These are phyloP conservation scores for Clusia tigrina DNA, from an alignment of 2,888 invertebrate species.

Conservation along the genomic window DNA sequence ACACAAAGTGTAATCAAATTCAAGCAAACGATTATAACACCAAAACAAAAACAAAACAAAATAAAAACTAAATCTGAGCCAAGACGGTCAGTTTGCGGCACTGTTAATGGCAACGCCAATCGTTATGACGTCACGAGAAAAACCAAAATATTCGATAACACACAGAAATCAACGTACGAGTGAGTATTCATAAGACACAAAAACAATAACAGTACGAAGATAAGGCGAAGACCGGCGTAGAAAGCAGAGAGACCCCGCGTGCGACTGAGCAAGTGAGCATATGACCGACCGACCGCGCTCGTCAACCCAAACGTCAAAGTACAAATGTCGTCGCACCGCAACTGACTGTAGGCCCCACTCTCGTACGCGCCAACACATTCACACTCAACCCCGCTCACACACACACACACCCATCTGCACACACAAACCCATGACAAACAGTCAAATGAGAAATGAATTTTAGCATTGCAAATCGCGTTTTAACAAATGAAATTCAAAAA, in stretches of 20 bases:
- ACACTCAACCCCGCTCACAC: too few relatives aligned
- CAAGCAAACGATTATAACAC: too few relatives aligned
- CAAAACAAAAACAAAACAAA: too few relatives aligned
- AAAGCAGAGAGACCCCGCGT: neutral
- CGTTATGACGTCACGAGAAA: neutral
- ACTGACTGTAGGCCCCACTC: too few relatives aligned
- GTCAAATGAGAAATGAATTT: neutral
- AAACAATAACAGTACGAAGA: too few relatives aligned
- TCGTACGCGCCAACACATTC: too few relatives aligned
- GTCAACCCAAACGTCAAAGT: too few relatives aligned
- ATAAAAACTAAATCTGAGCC: too few relatives aligned
- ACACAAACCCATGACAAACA: neutral
- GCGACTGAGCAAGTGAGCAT: neutral
- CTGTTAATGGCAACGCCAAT: neutral
- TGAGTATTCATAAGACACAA: neutral
- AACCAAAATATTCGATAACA: neutral
- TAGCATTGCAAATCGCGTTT: too few relatives aligned
- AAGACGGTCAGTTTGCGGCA: neutral
- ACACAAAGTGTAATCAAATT: too few relatives aligned
- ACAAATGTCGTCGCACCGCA: too few relatives aligned
- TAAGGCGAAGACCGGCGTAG: neutral
- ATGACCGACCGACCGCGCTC: neutral
- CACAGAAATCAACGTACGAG: too few relatives aligned
- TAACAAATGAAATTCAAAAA: neutral
- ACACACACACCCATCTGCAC: neutral